Conservation (phyloP, 1,140 invertebrate genomes). For the Anastatus disparis region DNA sequence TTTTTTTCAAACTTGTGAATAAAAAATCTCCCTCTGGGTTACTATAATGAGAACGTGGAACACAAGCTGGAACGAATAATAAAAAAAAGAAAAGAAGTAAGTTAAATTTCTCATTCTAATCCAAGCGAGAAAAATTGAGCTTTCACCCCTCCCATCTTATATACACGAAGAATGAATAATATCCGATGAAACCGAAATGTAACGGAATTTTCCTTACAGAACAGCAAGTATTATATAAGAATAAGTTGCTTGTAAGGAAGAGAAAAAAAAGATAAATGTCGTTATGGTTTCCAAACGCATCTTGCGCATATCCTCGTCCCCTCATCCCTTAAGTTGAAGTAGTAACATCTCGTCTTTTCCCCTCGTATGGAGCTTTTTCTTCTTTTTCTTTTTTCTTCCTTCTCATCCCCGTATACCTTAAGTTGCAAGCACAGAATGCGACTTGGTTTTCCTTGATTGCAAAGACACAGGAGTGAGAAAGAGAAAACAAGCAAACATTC, state of each 20-base stretch:
- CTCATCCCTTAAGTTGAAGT: neutral
- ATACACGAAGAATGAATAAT: slow-evolving; percentile 24
- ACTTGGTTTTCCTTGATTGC: slow-evolving; percentile 29
- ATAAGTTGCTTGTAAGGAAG: too few species aligned
- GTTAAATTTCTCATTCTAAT: slow-evolving; percentile 17
- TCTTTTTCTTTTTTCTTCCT: too few species aligned
- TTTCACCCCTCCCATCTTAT: neutral
- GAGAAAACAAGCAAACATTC: neutral
- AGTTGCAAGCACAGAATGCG: neutral
- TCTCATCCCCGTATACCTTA: too few species aligned
- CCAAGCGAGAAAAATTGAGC: slow-evolving; percentile 23
- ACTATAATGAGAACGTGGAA: too few species aligned
- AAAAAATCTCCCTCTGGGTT: too few species aligned
- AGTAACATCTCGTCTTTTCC: too few species aligned
- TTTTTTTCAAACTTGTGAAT: too few species aligned
- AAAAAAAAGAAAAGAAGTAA: neutral
- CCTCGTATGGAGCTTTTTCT: too few species aligned
- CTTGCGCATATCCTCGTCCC: neutral
- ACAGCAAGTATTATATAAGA: neutral
- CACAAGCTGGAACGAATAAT: neutral
- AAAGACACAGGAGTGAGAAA: too few species aligned
- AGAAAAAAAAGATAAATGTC: slow-evolving; percentile 21
- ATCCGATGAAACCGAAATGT: slow-evolving; percentile 20
- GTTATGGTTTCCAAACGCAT: neutral
- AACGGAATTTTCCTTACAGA: neutral